Evolutionary conservation across 2,113 vertebrate genomes (phyloP).

Genomic region (Equus przewalskii): DNA sequence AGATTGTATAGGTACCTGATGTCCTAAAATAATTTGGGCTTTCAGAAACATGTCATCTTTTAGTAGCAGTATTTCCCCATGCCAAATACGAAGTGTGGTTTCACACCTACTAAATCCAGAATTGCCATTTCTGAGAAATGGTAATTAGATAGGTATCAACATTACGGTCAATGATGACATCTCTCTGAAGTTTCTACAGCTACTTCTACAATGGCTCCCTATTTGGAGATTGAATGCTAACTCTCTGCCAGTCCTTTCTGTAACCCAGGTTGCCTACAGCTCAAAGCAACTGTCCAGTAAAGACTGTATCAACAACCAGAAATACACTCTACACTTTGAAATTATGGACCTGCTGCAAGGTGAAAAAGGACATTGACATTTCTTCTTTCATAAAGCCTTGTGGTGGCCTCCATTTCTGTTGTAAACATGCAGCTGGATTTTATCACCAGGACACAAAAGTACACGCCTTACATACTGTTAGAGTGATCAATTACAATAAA

Average conservation of each 20-base stretch:
- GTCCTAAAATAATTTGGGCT: not conserved
- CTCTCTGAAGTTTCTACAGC: not conserved
- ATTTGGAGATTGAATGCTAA: not conserved
- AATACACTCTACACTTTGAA: not conserved
- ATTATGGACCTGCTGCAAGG: not conserved
- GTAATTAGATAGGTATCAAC: constrained; percentile 40
- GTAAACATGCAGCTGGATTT: not conserved
- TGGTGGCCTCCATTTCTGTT: constrained; percentile 3
- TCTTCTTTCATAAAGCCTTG: not conserved
- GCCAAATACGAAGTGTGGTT: not conserved
- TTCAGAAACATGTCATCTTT: constrained; percentile 30
- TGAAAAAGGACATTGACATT: not conserved
- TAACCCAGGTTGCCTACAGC: not conserved
- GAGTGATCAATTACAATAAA: constrained; percentile 74
- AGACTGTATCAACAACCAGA: not conserved
- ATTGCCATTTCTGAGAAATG: constrained; percentile 8
- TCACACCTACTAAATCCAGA: not conserved
- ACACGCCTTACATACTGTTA: constrained; percentile 36
- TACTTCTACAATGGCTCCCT: not conserved
- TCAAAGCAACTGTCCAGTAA: not conserved
- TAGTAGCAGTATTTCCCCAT: not conserved
- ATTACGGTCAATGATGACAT: not conserved
- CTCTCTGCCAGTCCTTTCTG: not conserved
- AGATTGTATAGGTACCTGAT: not conserved
- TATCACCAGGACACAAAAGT: constrained; percentile 27